A percentile compares a stretch with the other conserved stretches of the same genome.
phyloP scores from a whole-genome alignment of 2,113 vertebrate genomes.

The Axis porcinus region DNA sequence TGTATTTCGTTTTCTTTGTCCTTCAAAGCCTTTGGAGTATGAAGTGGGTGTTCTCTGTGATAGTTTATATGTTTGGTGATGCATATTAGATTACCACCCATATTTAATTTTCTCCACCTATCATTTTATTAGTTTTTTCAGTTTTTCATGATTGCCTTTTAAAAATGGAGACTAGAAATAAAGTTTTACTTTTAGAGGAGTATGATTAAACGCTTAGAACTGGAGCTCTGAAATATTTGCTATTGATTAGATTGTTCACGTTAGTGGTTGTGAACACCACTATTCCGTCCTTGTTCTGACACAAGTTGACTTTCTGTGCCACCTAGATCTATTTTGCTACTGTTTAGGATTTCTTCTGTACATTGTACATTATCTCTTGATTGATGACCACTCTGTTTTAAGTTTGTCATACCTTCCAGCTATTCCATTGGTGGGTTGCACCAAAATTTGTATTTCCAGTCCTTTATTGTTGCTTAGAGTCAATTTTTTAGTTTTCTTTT shows the following conservation, averaged over 20 bases:
- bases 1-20: not conserved
- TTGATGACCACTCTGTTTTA: not conserved
- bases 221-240: not conserved
- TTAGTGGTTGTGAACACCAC: not conserved
- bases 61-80: not conserved
- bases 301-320: not conserved
- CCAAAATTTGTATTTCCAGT: not conserved
- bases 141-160: conserved; percentile 7
- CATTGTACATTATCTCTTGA: not conserved
- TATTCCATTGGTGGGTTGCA: not conserved
- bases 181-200: not conserved
- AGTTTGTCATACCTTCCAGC: not conserved
- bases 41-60: not conserved
- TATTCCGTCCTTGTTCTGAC: not conserved
- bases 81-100: not conserved
- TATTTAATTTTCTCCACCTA: not conserved
- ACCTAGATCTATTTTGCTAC: not conserved
- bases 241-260: not conserved
- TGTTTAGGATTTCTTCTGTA: not conserved
- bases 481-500: not conserved
- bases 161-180: not conserved
- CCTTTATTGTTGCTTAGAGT: not conserved
- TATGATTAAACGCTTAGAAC: not conserved
- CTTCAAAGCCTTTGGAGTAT: not conserved
- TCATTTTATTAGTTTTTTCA: not conserved